Conservation (phyloP, 2,888 invertebrate species). For the Eupithecia tripunctaria region DNA sequence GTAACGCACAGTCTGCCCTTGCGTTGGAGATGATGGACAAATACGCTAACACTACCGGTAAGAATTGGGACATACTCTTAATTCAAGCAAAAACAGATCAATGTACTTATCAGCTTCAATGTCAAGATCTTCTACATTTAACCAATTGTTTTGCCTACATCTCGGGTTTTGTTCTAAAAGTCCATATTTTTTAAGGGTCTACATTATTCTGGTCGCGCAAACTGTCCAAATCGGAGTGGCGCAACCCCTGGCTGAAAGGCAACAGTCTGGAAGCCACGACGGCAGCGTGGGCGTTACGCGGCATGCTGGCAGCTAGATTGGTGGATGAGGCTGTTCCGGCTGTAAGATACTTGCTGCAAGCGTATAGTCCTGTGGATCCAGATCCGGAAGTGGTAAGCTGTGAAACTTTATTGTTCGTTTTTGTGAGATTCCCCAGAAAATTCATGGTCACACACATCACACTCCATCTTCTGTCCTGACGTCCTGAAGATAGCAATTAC, state of each 20-base stretch:
- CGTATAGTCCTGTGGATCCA: constrained; percentile 61
- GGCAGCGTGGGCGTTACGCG: constrained; percentile 94
- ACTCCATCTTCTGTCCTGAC: background rate
- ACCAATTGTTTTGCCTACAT: background rate
- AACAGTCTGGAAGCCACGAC: constrained; percentile 88
- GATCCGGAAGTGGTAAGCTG: constrained; percentile 73
- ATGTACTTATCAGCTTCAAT: too few species aligned
- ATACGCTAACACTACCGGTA: constrained; percentile 78
- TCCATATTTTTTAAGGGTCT: constrained; percentile 52
- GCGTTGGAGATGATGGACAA: constrained; percentile 82
- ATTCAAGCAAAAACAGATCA: background rate
- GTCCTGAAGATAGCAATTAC: background rate
- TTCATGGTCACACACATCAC: background rate
- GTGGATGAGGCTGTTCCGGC: constrained; percentile 70
- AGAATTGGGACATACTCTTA: too few species aligned
- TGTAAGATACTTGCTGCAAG: constrained; percentile 68
- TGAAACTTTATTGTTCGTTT: background rate
- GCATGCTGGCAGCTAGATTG: constrained; percentile 81
- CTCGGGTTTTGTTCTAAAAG: background rate
- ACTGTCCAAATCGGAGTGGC: constrained; percentile 67
- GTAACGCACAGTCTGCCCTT: constrained; percentile 87
- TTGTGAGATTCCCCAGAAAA: background rate
- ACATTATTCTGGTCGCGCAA: constrained; percentile 75
- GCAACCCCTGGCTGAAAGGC: constrained; percentile 74
- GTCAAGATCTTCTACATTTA: too few species aligned